Evolutionary conservation across 1,140 invertebrate species (phyloP).

Genomic region (Drosophila navojoa): DNA sequence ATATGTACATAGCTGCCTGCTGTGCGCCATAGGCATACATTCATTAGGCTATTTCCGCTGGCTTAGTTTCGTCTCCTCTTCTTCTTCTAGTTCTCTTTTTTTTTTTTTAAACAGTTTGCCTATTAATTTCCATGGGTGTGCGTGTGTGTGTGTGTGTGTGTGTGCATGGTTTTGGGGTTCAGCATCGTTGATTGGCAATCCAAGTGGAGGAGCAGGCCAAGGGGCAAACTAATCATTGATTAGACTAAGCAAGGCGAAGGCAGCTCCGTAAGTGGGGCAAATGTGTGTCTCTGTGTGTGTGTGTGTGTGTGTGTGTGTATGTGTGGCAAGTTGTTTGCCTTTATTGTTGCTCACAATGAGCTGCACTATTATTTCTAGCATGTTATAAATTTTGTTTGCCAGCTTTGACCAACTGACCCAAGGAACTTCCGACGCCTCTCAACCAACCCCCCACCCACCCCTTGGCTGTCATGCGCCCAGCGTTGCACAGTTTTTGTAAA

Average conservation of each 20-base stretch:
- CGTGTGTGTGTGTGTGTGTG: conserved; percentile 10
- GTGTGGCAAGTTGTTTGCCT: conserved; percentile 24
- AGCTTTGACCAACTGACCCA: conserved; percentile 18
- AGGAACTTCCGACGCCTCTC: too few species aligned
- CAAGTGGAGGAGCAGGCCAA: conserved; percentile 41
- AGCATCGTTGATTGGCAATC: conserved; percentile 48
- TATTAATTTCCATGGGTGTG: conserved; percentile 28
- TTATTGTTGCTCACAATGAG: conserved; percentile 48
- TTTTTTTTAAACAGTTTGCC: conserved; percentile 14
- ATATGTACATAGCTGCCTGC: neutral
- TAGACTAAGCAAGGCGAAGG: conserved; percentile 45
- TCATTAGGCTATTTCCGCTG: conserved; percentile 7
- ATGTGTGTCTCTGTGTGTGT: neutral
- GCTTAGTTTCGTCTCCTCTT: neutral
- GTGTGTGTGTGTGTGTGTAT: neutral
- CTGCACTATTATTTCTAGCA: conserved; percentile 64
- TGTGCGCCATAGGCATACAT: neutral
- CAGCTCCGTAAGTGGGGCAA: conserved; percentile 38
- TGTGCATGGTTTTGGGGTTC: neutral
- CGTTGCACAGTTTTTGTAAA: conserved; percentile 43
- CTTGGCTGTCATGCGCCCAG: neutral
- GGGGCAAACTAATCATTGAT: conserved; percentile 55
- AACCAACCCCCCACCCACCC: neutral
- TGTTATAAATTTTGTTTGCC: conserved; percentile 66
- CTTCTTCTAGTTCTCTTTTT: neutral